Evolutionary conservation across 1,140 invertebrate genomes (phyloP), one percentile per base, ranked within the genome.

Genomic region (Drosophila bocqueti): DNA sequence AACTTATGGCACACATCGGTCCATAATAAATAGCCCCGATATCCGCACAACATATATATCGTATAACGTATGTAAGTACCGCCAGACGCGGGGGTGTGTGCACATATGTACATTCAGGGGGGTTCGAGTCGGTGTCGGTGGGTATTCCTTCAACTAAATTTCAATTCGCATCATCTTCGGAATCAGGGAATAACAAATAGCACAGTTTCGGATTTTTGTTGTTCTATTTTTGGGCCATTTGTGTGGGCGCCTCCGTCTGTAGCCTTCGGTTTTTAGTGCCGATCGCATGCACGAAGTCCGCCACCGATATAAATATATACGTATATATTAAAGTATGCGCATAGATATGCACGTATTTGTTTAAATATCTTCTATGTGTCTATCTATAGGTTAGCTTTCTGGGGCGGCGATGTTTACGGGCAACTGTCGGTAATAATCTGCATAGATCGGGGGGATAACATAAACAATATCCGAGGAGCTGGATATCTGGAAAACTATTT

Each of bases 151-250:
- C 69, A 85, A 86, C 65, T 63, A 68, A 81, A 89, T 81, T 84
- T 84, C 81, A 81, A 84, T 89, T 90, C 81, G 81, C 84, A 90
- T 81, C 78, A 90, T 87, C 73, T 80, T 86, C 60, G 76, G 69
- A 83, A 72, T 81, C 81, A 84, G 83, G 85, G 78, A 90, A 78
- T 77, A 87, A 81, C 78, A 89, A 89, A 89, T 78, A 85, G 77
- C 85, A 89, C 87, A 84, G 74, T 90, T 89, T 90, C 81, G 69
- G 74, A 73, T 83, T 65, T 76, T 78, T 71, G 64, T 60, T 71
- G 64, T 58, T 68, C 84, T 89, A 89, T 89, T 89, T 89, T 90
- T 71, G 81, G 85, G 45, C 11, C 21, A 49, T 73, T 79, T 78
- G 81, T 84, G 84, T 90, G 81, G 84, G 84, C 84, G 84, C 78